Conservation (phyloP, 2,888 invertebrate genomes). For the Therioaphis trifolii region DNA sequence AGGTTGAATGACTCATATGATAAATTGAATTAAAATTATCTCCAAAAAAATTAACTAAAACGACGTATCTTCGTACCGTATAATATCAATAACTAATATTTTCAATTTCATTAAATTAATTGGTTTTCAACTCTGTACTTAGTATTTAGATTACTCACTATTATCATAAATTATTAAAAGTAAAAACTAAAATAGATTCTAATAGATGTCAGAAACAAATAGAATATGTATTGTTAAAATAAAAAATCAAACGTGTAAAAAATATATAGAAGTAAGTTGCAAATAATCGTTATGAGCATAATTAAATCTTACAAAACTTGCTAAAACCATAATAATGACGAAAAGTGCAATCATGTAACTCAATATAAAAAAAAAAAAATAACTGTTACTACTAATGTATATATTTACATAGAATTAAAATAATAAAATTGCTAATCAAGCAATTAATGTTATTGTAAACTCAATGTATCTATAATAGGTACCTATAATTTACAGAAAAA, state of each 20-base stretch:
- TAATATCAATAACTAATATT: too few relatives aligned
- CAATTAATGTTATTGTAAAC: background rate
- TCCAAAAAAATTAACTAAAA: too few relatives aligned
- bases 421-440: background rate
- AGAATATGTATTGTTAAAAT: background rate
- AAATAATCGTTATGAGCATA: conserved; percentile 20
- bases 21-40: too few relatives aligned
- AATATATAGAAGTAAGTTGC: background rate
- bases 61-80: too few relatives aligned
- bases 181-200: conserved; percentile 34
- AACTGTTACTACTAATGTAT: background rate
- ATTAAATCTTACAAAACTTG: background rate
- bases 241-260: background rate
- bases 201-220: conserved; percentile 22
- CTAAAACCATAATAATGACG: conserved; percentile 1
- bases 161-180: background rate
- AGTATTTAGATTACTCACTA: too few relatives aligned
- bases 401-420: background rate
- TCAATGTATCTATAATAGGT: background rate
- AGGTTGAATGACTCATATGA: too few relatives aligned
- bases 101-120: too few relatives aligned
- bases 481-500: background rate
- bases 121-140: too few relatives aligned
- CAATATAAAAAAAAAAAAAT: background rate
- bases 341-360: background rate